Percentiles rank a stretch among this genome's conserved stretches.
phyloP scores from a whole-genome alignment of 2,888 invertebrate genomes.

The Sceliomorpha sp. region DNA sequence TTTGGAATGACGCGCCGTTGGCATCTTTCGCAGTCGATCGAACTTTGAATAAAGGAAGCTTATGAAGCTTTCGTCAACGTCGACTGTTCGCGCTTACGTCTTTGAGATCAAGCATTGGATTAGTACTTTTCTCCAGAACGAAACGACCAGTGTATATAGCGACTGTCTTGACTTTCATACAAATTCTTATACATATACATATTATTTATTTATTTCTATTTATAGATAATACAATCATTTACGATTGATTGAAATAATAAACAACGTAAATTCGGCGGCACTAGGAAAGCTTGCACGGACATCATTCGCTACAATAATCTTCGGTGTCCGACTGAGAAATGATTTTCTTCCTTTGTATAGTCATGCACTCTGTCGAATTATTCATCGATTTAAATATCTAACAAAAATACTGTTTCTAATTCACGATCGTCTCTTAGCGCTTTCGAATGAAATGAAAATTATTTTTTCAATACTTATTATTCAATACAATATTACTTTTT shows the following conservation, averaged over 20 bases:
- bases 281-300: slow-evolving; percentile 80
- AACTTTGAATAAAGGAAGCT: slow-evolving; percentile 43
- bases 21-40: slow-evolving; percentile 47
- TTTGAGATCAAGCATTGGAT: slow-evolving; percentile 47
- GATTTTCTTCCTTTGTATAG: slow-evolving; percentile 47
- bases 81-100: slow-evolving; percentile 44
- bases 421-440: slow-evolving; percentile 38
- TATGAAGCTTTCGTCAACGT: slow-evolving; percentile 28
- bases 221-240: slow-evolving; percentile 41
- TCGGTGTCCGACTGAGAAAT: slow-evolving; percentile 45
- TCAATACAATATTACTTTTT: too few relatives aligned
- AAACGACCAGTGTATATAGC: slow-evolving; percentile 57
- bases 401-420: slow-evolving; percentile 45
- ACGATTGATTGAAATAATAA: slow-evolving; percentile 63
- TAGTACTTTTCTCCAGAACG: slow-evolving; percentile 35
- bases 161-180: slow-evolving; percentile 67
- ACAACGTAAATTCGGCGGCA: slow-evolving; percentile 69
- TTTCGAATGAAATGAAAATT: slow-evolving; percentile 29
- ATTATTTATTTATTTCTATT: slow-evolving; percentile 25
- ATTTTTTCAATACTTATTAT: too few relatives aligned
- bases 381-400: slow-evolving; percentile 60
- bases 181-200: slow-evolving; percentile 60
- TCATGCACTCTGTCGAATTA: slow-evolving; percentile 60
- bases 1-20: slow-evolving; percentile 44
- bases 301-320: slow-evolving; percentile 70